phyloP scores from a whole-genome alignment of 2,113 vertebrate genomes.

The Hystrix cristata region DNA sequence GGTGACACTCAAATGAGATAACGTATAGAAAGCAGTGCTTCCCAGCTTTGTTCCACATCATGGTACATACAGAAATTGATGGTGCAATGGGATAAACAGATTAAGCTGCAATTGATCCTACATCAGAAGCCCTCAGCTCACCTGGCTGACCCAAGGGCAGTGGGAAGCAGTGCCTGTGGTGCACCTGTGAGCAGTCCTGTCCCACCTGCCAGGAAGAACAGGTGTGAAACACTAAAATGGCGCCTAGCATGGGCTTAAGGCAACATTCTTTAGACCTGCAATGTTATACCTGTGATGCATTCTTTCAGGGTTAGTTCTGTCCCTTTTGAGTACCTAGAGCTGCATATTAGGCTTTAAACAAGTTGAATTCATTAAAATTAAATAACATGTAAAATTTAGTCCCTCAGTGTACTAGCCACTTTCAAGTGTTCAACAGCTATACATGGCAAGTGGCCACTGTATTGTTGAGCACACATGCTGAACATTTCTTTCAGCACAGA shows the following conservation, averaged over 20 bases:
- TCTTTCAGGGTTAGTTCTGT: background rate
- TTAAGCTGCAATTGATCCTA: background rate
- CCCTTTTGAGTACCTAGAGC: background rate
- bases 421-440: background rate
- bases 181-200: background rate
- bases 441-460: fast-evolving
- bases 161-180: background rate
- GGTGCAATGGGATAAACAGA: background rate
- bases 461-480: fast-evolving
- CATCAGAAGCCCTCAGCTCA: background rate
- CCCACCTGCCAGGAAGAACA: background rate
- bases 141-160: fast-evolving
- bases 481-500: background rate
- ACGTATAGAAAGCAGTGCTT: background rate
- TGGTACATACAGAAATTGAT: background rate
- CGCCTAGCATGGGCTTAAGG: background rate
- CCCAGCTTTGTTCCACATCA: background rate
- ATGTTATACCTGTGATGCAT: fast-evolving
- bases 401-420: background rate
- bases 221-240: fast-evolving
- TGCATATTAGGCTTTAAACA: background rate
- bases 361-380: background rate
- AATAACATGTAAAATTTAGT: background rate
- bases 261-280: fast-evolving
- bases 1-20: background rate